A percentile compares a stretch with the other conserved stretches of the same genome.
These are phyloP conservation scores for Ceyx erithaca DNA, from an alignment of 2,797 vertebrate species.

Conservation along the genomic window DNA sequence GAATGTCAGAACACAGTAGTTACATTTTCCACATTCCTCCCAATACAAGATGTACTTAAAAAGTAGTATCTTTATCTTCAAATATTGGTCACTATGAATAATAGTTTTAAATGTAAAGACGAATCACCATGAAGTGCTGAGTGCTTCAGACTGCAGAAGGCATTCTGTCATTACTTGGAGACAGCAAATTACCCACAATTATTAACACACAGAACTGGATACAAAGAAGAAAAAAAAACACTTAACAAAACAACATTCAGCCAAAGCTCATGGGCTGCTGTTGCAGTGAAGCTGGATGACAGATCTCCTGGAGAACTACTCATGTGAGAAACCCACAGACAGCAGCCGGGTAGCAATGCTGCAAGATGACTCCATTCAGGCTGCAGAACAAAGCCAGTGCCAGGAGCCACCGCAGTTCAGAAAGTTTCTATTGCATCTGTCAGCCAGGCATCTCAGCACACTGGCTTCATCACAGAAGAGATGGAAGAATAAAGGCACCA, in stretches of 20 bases:
- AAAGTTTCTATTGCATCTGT: not conserved
- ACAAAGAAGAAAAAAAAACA: not conserved
- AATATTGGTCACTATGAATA: not conserved
- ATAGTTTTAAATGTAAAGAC: not conserved
- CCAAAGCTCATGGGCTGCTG: not conserved
- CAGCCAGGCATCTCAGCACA: not conserved
- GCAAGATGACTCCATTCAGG: not conserved
- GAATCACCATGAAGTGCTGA: not conserved
- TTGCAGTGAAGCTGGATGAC: not conserved
- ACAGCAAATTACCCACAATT: conserved; percentile 57
- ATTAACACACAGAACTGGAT: conserved; percentile 37
- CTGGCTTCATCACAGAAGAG: not conserved
- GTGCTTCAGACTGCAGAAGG: conserved; percentile 18
- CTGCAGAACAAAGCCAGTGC: not conserved
- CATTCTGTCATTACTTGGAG: conserved; percentile 33
- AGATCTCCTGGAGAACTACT: conserved; percentile 21
- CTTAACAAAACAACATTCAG: not conserved
- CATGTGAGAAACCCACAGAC: conserved; percentile 31
- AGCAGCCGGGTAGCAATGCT: not conserved
- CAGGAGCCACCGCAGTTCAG: conserved; percentile 2
- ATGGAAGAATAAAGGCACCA: not conserved
- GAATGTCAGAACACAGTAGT: not conserved
- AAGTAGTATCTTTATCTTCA: not conserved
- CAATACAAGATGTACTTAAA: not conserved
- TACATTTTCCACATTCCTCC: not conserved